phyloP scores from a whole-genome alignment of 2,888 invertebrate species.

The Pterostichus niger region DNA sequence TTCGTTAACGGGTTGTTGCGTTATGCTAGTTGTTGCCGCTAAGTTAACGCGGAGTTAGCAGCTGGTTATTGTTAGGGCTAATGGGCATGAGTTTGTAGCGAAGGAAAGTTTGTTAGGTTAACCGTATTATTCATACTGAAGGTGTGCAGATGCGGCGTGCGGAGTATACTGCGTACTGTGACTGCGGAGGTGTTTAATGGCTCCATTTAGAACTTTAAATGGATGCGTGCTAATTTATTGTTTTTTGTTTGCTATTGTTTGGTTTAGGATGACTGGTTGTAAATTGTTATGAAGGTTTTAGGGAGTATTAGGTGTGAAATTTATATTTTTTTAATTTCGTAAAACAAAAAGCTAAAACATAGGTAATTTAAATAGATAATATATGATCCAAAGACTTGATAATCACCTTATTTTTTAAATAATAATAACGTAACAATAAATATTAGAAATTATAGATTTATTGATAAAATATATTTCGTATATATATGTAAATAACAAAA shows the following conservation, averaged over 20 bases:
- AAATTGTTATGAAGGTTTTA: neutral
- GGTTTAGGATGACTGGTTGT: neutral
- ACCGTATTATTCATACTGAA: conserved; percentile 23
- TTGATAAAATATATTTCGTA: too few relatives aligned
- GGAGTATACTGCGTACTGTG: too few relatives aligned
- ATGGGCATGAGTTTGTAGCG: neutral
- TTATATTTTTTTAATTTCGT: too few relatives aligned
- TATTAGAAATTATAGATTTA: too few relatives aligned
- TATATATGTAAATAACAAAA: too few relatives aligned
- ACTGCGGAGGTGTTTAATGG: neutral
- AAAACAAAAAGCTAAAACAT: too few relatives aligned
- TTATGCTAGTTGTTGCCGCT: conserved; percentile 25
- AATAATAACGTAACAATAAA: too few relatives aligned
- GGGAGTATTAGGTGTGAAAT: too few relatives aligned
- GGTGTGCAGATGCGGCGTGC: neutral
- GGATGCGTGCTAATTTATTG: conserved; percentile 21
- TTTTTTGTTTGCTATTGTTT: conserved; percentile 32
- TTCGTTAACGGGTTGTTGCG: neutral
- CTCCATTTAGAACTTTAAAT: conserved; percentile 28
- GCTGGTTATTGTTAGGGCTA: conserved; percentile 29
- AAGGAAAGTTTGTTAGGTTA: conserved; percentile 23
- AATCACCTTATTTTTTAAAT: too few relatives aligned
- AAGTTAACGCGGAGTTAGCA: conserved; percentile 4
- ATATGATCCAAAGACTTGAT: too few relatives aligned
- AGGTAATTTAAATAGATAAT: too few relatives aligned